A percentile compares a stretch with the other conserved stretches of the same genome.
Evolutionary conservation across 92 coral and sea anemone species (phyloP).

Genomic region (Porites cylindrica): DNA sequence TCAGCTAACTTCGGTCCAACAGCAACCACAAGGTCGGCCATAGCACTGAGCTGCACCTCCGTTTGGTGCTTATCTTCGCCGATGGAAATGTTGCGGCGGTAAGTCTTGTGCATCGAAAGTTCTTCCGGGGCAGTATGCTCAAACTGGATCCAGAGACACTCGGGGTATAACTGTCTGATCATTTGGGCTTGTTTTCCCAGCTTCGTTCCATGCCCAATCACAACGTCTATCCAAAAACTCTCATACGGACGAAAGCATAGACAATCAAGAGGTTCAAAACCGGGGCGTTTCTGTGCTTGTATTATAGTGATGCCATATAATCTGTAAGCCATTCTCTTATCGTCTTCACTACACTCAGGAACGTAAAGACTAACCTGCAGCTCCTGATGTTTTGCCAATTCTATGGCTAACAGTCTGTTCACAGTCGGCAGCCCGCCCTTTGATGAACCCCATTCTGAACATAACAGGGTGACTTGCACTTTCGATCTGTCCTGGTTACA

Average conservation of each 20-base stretch:
- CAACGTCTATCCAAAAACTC: conserved; percentile 23
- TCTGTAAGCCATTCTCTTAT: conserved; percentile 12
- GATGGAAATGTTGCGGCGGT: neutral
- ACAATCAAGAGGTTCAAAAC: conserved; percentile 17
- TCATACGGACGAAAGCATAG: conserved; percentile 15
- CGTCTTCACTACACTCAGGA: conserved; percentile 27
- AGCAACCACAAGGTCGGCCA: conserved; percentile 42
- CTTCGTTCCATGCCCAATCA: conserved; percentile 39
- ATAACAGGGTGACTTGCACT: conserved; percentile 18
- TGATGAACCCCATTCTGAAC: conserved; percentile 37
- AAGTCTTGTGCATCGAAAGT: conserved; percentile 28
- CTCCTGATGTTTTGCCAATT: conserved; percentile 1
- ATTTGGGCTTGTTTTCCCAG: conserved; percentile 36
- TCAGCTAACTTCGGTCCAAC: conserved; percentile 44
- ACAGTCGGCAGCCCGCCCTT: conserved; percentile 41
- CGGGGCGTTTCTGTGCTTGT: conserved; percentile 28
- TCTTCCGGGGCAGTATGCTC: conserved; percentile 52
- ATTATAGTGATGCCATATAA: neutral
- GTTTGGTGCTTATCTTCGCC: conserved; percentile 22
- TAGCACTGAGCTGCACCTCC: conserved; percentile 8
- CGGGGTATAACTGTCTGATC: neutral
- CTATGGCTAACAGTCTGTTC: conserved; percentile 35
- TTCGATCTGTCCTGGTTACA: conserved; percentile 9
- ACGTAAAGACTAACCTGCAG: conserved; percentile 24
- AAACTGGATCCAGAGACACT: conserved; percentile 32